Base-by-base conservation (phyloP, 2,888 invertebrate genomes). In the Teinopalpus imperialis region DNA sequence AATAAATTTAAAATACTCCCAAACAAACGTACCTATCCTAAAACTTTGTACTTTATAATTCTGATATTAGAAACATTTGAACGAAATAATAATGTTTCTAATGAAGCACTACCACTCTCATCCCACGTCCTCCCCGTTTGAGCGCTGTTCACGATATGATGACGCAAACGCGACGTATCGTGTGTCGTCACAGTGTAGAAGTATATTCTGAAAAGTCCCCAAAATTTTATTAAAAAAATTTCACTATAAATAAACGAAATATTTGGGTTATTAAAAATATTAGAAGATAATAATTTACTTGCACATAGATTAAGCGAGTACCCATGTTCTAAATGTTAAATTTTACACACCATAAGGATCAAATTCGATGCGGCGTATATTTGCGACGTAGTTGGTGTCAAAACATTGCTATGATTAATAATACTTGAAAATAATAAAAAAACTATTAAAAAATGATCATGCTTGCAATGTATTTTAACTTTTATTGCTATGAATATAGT, bases 51-150 rank as follows among this genome's bases (percentile, higher is more conserved):
- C 85, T 83, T 76, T 79, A 79, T 64, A 70, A 77, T 79, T 81
- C 66, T 79, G 65, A 74, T 79, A 73, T 74, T 78, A 80, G 81
- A 88, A 86, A 83, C 85, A 86, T 87, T 85, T 76, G 74, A 74
- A 75, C 27, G 20, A 46, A 78, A 78, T 64, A 67, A 66, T 69
- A 67, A 63, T 70, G 76, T 78, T 77, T 69, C 81, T 79, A 78
- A 73, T 61, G 47, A 61, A 62, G 65, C 67, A 65, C 67, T 63
- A 53, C 59, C 56, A 58, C 58, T 67, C 52, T 65, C 78, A 77
- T 76, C 64, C 68, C 79, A 80, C 78, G 81, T 78, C 78, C 82
- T 72, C 76, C 79, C 76, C 57, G 81, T 81, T 81, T 81, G 81
- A 81, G 70, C 67, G 76, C 67, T 77, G 74, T 74, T 66, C 60